A percentile compares a stretch with the other conserved stretches of the same genome.
Evolutionary conservation across 2,113 vertebrate genomes (phyloP).

Genomic region (Hippocampus zosterae): DNA sequence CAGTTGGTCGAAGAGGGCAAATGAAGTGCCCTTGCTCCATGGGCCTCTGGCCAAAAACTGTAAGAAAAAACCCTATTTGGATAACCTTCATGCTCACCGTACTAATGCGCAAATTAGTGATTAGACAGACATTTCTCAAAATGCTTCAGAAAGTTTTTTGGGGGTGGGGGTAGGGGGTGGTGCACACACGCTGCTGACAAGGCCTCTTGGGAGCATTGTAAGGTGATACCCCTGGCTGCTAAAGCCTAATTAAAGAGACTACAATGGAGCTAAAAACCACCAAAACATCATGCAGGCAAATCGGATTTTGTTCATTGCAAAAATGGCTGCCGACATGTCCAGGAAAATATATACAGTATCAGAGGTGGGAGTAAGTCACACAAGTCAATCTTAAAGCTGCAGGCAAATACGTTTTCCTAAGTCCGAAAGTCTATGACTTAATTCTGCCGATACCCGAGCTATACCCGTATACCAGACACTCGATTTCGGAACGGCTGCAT

Average conservation of each 20-base stretch:
- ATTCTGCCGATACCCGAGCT: no score
- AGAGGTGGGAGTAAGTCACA: no score
- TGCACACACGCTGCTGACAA: slow-evolving; percentile 3
- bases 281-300: slow-evolving; percentile 42
- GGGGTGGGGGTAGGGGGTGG: not conserved
- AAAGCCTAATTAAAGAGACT: slow-evolving; percentile 50
- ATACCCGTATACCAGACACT: not conserved
- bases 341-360: not conserved
- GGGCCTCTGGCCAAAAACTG: slow-evolving; percentile 37
- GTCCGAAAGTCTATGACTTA: no score
- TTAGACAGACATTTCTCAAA: slow-evolving; percentile 11
- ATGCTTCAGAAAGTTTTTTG: slow-evolving; percentile 15
- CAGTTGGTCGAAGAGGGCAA: slow-evolving; percentile 9
- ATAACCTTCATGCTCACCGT: slow-evolving; percentile 38
- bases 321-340: slow-evolving; percentile 44
- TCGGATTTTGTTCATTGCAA: slow-evolving; percentile 48
- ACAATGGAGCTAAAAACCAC: slow-evolving; percentile 46
- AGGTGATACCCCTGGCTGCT: slow-evolving; percentile 35
- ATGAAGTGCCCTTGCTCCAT: slow-evolving; percentile 34
- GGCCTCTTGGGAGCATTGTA: slow-evolving; percentile 1
- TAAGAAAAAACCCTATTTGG: slow-evolving; percentile 33
- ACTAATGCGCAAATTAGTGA: slow-evolving; percentile 20
- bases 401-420: no score
- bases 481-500: not conserved
- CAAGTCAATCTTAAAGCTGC: no score